These are phyloP conservation scores for Monoplex corrugatus DNA, from an alignment of 2,888 invertebrate genomes.

Conservation along the genomic window DNA sequence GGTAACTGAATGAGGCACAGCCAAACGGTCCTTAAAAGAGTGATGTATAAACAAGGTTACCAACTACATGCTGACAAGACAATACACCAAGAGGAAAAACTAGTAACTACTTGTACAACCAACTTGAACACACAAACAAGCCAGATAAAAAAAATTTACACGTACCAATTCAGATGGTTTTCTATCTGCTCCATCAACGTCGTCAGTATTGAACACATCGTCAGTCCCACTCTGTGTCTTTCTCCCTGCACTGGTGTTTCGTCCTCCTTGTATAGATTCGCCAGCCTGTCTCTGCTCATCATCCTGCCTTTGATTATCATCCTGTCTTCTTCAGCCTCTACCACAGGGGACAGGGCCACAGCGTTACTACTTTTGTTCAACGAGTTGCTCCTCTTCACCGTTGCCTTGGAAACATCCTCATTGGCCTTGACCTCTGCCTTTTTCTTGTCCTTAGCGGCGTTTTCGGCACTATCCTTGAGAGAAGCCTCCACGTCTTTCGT, in stretches of 20 bases:
- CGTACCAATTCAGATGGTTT: background rate
- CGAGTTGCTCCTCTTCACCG: constrained; percentile 26
- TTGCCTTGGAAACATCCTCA: background rate
- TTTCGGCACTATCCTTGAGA: background rate
- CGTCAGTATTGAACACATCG: background rate
- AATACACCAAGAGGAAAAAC: no score
- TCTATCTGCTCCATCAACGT: background rate
- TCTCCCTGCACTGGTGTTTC: no score
- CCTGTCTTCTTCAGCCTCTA: background rate
- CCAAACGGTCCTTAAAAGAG: no score
- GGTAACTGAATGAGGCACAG: no score
- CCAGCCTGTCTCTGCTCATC: no score
- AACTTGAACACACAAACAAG: no score
- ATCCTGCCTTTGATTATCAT: background rate
- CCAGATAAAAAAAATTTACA: no score
- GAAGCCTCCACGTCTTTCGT: background rate
- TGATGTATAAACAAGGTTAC: no score
- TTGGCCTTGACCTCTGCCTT: background rate
- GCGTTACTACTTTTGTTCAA: background rate
- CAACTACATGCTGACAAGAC: no score
- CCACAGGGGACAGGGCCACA: background rate
- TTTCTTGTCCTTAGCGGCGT: background rate
- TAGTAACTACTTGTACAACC: no score
- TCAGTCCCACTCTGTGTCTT: background rate
- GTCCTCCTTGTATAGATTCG: no score